Evolutionary conservation across 2,113 vertebrate genomes (phyloP).

Genomic region (Corythaixoides concolor): DNA sequence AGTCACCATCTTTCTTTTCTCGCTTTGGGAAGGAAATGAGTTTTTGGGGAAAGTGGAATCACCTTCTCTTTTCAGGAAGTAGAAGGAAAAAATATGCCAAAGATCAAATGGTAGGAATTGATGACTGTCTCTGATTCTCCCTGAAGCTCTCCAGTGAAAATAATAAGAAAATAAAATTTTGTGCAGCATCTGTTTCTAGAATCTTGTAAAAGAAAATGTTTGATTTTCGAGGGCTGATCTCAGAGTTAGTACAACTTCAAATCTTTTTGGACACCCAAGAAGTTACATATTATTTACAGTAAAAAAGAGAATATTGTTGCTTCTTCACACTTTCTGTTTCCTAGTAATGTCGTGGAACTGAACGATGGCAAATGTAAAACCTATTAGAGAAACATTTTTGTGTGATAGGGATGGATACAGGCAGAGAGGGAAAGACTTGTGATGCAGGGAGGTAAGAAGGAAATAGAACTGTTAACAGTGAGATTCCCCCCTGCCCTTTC

Average conservation of each 20-base stretch:
- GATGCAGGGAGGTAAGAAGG: not conserved
- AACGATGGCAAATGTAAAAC: not conserved
- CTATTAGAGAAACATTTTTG: not conserved
- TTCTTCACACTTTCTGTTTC: not conserved
- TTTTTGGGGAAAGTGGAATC: constrained; percentile 1
- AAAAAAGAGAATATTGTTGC: not conserved
- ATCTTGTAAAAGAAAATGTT: not conserved
- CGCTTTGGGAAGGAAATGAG: not conserved
- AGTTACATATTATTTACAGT: not conserved
- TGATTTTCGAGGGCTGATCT: not conserved
- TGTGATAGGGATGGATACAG: not conserved
- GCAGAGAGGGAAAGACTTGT: not conserved
- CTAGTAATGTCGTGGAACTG: not conserved
- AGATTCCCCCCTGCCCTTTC: not conserved
- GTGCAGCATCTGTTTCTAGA: not conserved
- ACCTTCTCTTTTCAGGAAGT: not conserved
- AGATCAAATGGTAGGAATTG: not conserved
- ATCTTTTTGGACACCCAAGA: not conserved
- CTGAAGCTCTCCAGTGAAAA: not conserved
- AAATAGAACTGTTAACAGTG: not conserved
- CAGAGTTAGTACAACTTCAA: not conserved
- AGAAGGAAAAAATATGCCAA: not conserved
- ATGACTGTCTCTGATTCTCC: not conserved
- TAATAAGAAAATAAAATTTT: not conserved
- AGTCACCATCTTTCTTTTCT: not conserved